Evolutionary conservation across 2,888 invertebrate genomes (phyloP), one percentile per base, ranked within the genome.

Genomic region (Drosophila mulleri): DNA sequence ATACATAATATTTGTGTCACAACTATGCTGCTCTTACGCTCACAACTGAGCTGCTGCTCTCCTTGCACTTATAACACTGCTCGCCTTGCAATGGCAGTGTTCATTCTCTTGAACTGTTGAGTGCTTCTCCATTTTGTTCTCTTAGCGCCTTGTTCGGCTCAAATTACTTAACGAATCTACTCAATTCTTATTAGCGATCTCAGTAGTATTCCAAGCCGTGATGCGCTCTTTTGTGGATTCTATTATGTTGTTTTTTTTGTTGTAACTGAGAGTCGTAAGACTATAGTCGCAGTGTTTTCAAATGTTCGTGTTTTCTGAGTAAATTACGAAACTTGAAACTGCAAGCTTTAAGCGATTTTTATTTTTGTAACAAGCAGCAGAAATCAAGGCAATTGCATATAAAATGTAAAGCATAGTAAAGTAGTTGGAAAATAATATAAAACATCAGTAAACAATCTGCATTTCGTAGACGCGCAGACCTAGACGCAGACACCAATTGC

Each of bases 391-490:
- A 75, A 81, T 75, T 67, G 70, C 71, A 78, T 75, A 66, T 37
- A 44, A 67, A 70, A 83, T 86, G 67, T 48, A 61, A 70, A 72
- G 59, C 64, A 70, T 53, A 69, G 71, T 58, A 42, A 66, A 76
- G 66, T 61, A 72, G 75, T 83, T 68, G 78, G 70, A 70, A 81
- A 83, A 88, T 72, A 74, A 68, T 66, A 72, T 73, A 73, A 64
- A 71, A 64, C 68, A 86, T 78, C 67, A 68, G 84, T 86, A 86
- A 88, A 81, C 73, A 88, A 83, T 86, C 83, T 88, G 89, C 87
- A 88, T 88, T 73, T 74, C 66, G 64, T 32, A 68, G 72, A 72
- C 44, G 37, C 42, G 37, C 42, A 54, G 56, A 53, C 52, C 44
- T 14, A 39, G 39, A 39, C 39, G 2, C 7, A 39, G 39, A 39